Percentiles rank a stretch among this genome's conserved stretches.
Conservation (phyloP, 2,113 vertebrate genomes). For the Myrmophylax atrothorax region DNA sequence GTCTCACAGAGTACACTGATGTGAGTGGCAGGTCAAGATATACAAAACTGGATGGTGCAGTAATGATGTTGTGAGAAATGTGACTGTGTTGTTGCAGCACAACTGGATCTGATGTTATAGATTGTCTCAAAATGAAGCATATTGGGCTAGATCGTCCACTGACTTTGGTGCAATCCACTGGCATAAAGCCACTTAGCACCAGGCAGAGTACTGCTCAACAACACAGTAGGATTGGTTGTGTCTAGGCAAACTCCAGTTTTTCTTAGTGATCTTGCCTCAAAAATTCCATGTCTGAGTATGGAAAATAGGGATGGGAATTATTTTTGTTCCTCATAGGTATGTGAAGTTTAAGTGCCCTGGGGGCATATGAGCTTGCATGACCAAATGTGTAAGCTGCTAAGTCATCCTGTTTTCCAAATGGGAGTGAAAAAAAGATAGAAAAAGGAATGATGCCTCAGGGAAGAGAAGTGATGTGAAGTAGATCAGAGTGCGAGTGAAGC, state of each 20-base stretch:
- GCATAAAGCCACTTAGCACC: background rate
- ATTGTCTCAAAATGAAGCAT: background rate
- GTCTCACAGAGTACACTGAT: background rate
- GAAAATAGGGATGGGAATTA: background rate
- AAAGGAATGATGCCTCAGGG: background rate
- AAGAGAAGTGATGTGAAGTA: background rate
- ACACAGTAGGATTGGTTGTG: background rate
- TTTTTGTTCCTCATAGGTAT: background rate
- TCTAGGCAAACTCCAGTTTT: background rate
- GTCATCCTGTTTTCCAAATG: background rate
- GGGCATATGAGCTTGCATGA: background rate
- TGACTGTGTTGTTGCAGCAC: background rate
- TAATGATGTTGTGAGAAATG: background rate
- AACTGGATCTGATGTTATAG: background rate
- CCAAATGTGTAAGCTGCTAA: background rate
- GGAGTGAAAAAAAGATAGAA: background rate
- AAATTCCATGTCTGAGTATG: background rate
- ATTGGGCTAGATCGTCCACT: background rate
- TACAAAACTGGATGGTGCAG: background rate
- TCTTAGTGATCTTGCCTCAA: background rate
- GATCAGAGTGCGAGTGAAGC: background rate
- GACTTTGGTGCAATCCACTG: background rate
- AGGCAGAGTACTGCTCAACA: background rate
- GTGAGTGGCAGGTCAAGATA: background rate
- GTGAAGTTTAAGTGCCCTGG: background rate